These are phyloP conservation scores for Hemicentrotus pulcherrimus DNA, from an alignment of 35 echinoderm and acorn worm species.

Conservation along the genomic window DNA sequence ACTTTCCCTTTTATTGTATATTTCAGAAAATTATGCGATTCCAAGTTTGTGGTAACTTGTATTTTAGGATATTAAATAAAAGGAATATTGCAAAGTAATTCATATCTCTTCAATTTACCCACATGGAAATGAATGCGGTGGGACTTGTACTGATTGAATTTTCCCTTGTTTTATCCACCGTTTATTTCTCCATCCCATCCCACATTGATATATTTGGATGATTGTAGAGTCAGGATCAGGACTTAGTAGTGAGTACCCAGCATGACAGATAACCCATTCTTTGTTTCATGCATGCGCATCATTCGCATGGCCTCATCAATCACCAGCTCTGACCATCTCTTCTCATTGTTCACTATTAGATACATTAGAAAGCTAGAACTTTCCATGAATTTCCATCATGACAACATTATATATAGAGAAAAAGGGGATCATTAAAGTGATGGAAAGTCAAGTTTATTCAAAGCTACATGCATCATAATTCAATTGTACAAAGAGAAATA, in stretches of 20 bases:
- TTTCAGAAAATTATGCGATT: not conserved
- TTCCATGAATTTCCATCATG: not conserved
- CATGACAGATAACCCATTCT: not conserved
- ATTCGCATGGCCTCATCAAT: not conserved
- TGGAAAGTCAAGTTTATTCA: not conserved
- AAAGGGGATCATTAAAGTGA: not conserved
- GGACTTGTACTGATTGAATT: not conserved
- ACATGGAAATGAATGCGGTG: not conserved
- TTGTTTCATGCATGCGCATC: constrained; percentile 26
- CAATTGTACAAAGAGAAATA: not conserved
- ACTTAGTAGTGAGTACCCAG: constrained; percentile 33
- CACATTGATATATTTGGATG: constrained; percentile 21
- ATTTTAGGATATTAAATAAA: not conserved
- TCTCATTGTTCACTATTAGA: too few relatives aligned
- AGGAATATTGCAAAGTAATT: not conserved
- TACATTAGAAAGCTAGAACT: not conserved
- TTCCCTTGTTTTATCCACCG: not conserved
- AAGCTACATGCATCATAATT: not conserved
- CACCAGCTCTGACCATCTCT: too few relatives aligned
- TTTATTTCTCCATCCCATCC: not conserved
- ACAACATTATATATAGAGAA: not conserved
- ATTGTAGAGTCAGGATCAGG: constrained; percentile 43
- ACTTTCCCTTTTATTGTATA: not conserved
- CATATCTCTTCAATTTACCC: not conserved
- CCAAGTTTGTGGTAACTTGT: too few relatives aligned